These are phyloP conservation scores for Saccostrea echinata DNA, from an alignment of 1,140 invertebrate species.

Conservation along the genomic window DNA sequence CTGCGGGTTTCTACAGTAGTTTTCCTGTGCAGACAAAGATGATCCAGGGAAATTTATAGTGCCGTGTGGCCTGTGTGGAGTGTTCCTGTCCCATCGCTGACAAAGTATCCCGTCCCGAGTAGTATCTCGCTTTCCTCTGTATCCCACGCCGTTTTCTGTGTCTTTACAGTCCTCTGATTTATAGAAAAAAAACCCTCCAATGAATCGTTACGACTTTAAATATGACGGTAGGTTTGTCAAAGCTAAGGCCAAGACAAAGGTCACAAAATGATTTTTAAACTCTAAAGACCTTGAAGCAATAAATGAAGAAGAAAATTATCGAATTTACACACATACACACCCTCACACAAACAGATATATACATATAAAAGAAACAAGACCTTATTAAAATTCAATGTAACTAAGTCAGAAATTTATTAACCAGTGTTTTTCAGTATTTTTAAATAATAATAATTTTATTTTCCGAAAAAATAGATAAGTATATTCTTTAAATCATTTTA, in stretches of 20 bases:
- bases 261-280: background rate
- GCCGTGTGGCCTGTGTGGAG: background rate
- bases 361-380: too few relatives aligned
- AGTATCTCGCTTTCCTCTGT: background rate
- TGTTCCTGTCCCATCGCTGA: constrained; percentile 12
- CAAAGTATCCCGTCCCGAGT: background rate
- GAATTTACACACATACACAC: too few relatives aligned
- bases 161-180: background rate
- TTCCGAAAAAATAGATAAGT: too few relatives aligned
- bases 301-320: background rate
- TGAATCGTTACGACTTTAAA: background rate
- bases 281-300: background rate
- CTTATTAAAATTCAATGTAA: too few relatives aligned
- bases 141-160: background rate
- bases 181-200: too few relatives aligned
- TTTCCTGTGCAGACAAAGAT: background rate
- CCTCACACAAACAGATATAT: too few relatives aligned
- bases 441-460: too few relatives aligned
- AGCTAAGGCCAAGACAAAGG: background rate
- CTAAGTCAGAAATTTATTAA: too few relatives aligned
- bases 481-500: too few relatives aligned
- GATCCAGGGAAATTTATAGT: background rate
- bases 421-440: too few relatives aligned
- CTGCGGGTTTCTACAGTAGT: constrained; percentile 50
- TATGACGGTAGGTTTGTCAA: background rate